Conservation (phyloP, 1,140 invertebrate species). For the Camponotus pennsylvanicus region DNA sequence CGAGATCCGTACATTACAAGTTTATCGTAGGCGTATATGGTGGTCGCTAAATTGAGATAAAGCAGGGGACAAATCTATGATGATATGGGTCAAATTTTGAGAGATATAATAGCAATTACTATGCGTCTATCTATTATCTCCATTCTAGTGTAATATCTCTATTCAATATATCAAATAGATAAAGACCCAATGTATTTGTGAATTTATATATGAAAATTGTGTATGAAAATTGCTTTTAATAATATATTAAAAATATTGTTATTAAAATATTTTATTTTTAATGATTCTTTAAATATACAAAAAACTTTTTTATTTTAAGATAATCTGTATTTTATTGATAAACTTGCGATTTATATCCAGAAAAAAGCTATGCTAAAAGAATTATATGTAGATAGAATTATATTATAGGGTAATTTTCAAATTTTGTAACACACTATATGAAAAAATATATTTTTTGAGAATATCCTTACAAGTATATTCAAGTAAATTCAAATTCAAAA, state of each 20-base stretch:
- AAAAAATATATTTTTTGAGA: background rate
- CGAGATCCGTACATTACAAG: constrained; percentile 73
- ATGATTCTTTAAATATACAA: background rate
- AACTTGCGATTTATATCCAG: background rate
- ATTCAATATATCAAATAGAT: background rate
- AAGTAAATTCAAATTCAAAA: too few species aligned
- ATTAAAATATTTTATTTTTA: background rate
- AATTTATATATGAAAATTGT: background rate
- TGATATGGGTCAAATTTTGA: constrained; percentile 48
- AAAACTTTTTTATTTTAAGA: background rate
- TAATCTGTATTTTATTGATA: background rate
- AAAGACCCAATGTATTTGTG: background rate
- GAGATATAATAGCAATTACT: background rate
- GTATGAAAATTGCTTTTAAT: background rate
- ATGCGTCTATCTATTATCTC: background rate
- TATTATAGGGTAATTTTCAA: background rate
- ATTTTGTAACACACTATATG: background rate
- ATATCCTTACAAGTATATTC: too few species aligned
- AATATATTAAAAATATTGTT: background rate
- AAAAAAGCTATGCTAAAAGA: background rate
- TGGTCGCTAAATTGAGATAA: constrained; percentile 78
- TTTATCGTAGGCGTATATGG: constrained; percentile 76
- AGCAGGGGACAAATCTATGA: constrained; percentile 57
- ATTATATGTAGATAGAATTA: background rate
- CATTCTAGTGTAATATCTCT: background rate